Evolutionary conservation across 2,888 invertebrate species (phyloP).

Genomic region (Leucophora obtusa): DNA sequence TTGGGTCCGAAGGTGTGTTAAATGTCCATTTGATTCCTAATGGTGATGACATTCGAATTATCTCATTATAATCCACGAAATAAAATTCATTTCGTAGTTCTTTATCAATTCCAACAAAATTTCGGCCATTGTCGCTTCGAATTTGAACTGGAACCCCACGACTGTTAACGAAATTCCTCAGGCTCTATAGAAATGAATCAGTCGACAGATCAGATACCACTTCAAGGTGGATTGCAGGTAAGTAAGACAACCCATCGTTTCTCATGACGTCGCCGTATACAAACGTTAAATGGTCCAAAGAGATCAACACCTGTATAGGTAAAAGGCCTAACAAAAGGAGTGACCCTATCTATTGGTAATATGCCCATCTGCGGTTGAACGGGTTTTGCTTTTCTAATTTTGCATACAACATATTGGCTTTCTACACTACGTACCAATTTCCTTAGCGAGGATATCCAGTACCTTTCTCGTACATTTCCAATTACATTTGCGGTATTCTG

Average conservation of each 20-base stretch:
- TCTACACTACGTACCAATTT: conserved; percentile 14
- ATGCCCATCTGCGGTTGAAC: background rate
- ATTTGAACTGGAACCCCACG: conserved; percentile 53
- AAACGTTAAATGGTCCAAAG: too few species aligned
- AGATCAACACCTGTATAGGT: too few species aligned
- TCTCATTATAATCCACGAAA: too few species aligned
- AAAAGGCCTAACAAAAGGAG: too few species aligned
- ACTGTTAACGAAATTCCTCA: conserved; percentile 8
- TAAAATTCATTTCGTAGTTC: too few species aligned
- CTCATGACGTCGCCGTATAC: conserved; percentile 13
- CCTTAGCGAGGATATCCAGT: conserved; percentile 52
- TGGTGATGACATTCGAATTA: too few species aligned
- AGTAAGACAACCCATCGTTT: conserved; percentile 47
- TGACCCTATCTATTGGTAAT: too few species aligned
- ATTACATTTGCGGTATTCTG: too few species aligned
- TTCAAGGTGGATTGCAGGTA: conserved; percentile 30
- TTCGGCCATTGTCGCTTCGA: conserved; percentile 60
- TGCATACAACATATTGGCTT: background rate
- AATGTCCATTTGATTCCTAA: conserved; percentile 51
- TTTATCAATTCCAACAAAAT: conserved; percentile 54
- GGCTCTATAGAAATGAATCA: conserved; percentile 10
- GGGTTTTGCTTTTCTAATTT: background rate
- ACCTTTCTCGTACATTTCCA: too few species aligned
- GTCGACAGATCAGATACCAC: conserved; percentile 27
- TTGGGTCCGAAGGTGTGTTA: conserved; percentile 48